Conservation (phyloP, 2,797 vertebrate species). For the Pipistrellus pipistrellus region DNA sequence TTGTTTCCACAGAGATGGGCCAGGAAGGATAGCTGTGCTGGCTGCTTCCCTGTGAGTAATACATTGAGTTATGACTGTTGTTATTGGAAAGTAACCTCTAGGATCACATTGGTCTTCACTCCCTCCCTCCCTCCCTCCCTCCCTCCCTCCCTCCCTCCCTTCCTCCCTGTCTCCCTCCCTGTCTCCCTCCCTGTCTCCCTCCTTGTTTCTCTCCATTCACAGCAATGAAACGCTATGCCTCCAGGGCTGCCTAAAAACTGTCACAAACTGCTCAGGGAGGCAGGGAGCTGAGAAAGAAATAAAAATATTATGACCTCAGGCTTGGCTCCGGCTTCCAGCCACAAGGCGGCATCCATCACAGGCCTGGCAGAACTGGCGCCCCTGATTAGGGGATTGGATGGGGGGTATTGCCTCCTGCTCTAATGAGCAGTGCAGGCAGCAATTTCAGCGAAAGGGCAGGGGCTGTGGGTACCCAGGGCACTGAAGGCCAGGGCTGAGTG, state of each 20-base stretch:
- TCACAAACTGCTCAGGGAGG: not conserved
- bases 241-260: not conserved
- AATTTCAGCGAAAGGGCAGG: rapidly evolving
- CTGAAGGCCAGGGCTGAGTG: rapidly evolving
- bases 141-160: no score
- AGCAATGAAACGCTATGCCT: no score
- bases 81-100: rapidly evolving
- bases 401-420: rapidly evolving
- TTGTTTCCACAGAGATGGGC: not conserved
- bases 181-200: not conserved
- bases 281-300: rapidly evolving
- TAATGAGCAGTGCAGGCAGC: not conserved
- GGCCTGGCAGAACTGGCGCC: rapidly evolving
- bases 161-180: no score
- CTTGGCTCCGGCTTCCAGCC: not conserved
- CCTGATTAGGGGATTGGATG: rapidly evolving
- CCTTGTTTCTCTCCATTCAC: not conserved
- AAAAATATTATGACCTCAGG: no score
- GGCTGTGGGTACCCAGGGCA: rapidly evolving
- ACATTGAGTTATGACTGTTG: rapidly evolving
- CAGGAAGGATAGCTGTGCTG: rapidly evolving
- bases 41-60: rapidly evolving
- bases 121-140: not conserved
- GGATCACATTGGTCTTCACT: rapidly evolving
- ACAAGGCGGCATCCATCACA: rapidly evolving